phyloP scores from a whole-genome alignment of 1,140 invertebrate genomes.

The Heliconius eleuchia region DNA sequence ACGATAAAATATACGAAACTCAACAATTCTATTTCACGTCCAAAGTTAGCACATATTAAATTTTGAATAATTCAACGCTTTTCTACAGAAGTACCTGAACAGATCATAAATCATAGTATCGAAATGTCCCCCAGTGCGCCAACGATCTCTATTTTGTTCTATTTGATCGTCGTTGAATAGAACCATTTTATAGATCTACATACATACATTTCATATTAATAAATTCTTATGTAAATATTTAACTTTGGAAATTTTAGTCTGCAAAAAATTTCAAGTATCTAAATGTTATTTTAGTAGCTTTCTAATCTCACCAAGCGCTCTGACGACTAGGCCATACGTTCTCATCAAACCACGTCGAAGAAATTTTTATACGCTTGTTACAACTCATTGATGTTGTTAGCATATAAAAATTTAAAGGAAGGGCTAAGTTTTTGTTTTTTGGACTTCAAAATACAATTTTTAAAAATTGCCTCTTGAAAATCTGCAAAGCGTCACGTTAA shows the following conservation, averaged over 20 bases:
- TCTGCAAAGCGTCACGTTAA: too few relatives aligned
- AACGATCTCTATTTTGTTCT: background rate
- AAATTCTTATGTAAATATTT: background rate
- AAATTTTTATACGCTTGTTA: too few relatives aligned
- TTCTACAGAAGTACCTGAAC: conserved; percentile 28
- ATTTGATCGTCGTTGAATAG: background rate
- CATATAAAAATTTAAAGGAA: too few relatives aligned
- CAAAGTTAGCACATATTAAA: conserved; percentile 38
- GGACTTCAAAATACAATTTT: too few relatives aligned
- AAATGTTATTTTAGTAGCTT: too few relatives aligned
- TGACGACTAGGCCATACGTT: too few relatives aligned
- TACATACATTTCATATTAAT: background rate
- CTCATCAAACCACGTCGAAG: too few relatives aligned
- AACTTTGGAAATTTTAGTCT: background rate
- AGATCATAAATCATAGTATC: conserved; percentile 28
- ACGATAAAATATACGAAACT: conserved; percentile 25
- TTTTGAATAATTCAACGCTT: conserved; percentile 34
- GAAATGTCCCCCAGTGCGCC: conserved; percentile 23
- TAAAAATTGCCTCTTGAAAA: too few relatives aligned
- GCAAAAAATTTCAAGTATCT: background rate
- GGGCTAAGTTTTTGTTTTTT: too few relatives aligned
- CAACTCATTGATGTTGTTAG: too few relatives aligned
- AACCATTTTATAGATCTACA: background rate
- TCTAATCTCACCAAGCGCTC: too few relatives aligned
- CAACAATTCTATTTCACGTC: conserved; percentile 21